Base-by-base conservation (phyloP, 2,797 vertebrate genomes). In the Glossophaga mutica region DNA sequence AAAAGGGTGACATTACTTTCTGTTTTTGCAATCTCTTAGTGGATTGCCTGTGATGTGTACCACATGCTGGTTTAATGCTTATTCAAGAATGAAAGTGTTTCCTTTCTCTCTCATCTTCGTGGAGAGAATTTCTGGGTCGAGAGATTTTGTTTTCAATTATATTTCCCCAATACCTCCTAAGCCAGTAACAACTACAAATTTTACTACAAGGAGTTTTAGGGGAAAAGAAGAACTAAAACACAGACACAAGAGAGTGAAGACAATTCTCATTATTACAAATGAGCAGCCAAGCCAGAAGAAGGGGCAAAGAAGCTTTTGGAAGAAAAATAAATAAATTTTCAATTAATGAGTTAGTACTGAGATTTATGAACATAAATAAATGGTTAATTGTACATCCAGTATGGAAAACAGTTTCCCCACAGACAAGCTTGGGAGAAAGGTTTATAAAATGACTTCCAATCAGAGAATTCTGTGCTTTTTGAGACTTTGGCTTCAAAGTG, bases 91-190 rank as follows among this genome's bases (percentile, higher is more conserved):
- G 81, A 86, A 78, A 19, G 11, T 70, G 14, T 44, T 74, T 65
- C 57, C 12, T 57, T 77, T 88, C 29, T 89, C 57, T 48, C 22
- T 24, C 71, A 55, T 4, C 4, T 79, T 77, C 42, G 11, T 87
- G 39, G 59, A 92, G 19, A 92, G 22, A 48, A 87, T 90, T 87
- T 84, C 44, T 44, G 14, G 21, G 9, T 9, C 93, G 42, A 79
- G 46, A 67, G 37, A 16, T 71, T 91, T 91, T 88, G 11, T 37
- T 93, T 85, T 39, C 78, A 87, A 95, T 70, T 95, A 39, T 90
- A 87, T 84, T 95, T 74, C 5, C 29, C 6, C 52, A 92, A 42
- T 0, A 42, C 3, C 19, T 94, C 48, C 39, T 85, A 79, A 79
- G 55, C 8, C 8, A 52, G 19, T 12, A 68, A 85, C 2, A 15